Conservation (phyloP, 2,888 invertebrate species). For the Ametastegia equiseti region DNA sequence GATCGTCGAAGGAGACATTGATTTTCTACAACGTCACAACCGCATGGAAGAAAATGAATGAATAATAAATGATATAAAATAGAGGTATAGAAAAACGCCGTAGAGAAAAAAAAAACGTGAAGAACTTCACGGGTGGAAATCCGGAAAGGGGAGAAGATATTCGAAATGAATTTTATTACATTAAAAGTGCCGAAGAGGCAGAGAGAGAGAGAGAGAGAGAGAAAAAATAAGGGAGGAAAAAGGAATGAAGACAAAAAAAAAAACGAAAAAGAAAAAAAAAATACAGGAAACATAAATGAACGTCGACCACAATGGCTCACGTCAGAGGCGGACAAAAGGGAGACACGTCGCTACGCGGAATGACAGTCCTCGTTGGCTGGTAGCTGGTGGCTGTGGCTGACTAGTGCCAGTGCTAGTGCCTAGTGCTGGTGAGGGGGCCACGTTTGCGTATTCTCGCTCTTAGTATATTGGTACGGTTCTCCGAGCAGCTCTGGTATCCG, state of each 20-base stretch:
- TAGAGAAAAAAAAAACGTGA: background rate
- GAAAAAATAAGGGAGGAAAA: slow-evolving; percentile 54
- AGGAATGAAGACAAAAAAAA: slow-evolving; percentile 39
- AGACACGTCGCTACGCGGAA: slow-evolving; percentile 15
- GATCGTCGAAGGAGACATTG: background rate
- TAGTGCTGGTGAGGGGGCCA: slow-evolving; percentile 56
- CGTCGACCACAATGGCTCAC: slow-evolving; percentile 32
- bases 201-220: slow-evolving; percentile 53
- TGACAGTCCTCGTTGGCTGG: background rate
- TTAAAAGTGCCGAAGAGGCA: slow-evolving; percentile 68
- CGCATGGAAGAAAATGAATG: too few species aligned
- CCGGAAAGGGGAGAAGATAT: slow-evolving; percentile 53
- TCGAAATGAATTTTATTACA: slow-evolving; percentile 64
- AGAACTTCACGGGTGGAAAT: background rate
- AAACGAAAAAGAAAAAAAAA: slow-evolving; percentile 46
- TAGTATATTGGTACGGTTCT: slow-evolving; percentile 70
- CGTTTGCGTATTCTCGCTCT: slow-evolving; percentile 68
- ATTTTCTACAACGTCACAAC: too few species aligned
- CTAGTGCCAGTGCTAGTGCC: background rate
- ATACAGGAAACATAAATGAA: slow-evolving; percentile 39
- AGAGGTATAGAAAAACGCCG: background rate
- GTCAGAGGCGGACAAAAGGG: slow-evolving; percentile 35
- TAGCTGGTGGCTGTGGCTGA: too few species aligned
- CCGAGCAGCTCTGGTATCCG: background rate
- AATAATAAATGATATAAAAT: too few species aligned